Percentiles rank a stretch among this genome's conserved stretches.
Evolutionary conservation across 1,140 invertebrate species (phyloP).

Genomic region (Protaetia brevitarsis): DNA sequence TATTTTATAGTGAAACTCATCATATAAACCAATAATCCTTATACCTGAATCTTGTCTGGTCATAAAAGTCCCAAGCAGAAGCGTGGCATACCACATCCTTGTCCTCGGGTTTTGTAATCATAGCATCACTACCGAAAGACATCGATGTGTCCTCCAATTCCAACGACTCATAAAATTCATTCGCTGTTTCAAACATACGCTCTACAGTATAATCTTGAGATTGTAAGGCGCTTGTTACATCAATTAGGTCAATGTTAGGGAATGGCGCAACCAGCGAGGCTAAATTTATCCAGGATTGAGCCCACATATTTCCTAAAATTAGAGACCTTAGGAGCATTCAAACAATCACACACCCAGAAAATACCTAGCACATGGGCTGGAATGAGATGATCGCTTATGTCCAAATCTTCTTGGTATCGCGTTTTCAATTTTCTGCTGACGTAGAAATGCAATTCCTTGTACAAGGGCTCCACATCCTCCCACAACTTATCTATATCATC

Average conservation of each 20-base stretch:
- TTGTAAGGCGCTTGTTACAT: constrained; percentile 68
- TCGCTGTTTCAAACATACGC: constrained; percentile 50
- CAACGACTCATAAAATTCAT: constrained; percentile 55
- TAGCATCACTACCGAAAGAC: constrained; percentile 38
- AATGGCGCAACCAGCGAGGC: constrained; percentile 69
- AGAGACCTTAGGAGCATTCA: constrained; percentile 46
- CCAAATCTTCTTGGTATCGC: constrained; percentile 48
- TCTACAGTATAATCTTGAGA: constrained; percentile 53
- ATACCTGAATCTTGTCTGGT: constrained; percentile 62
- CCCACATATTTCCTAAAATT: constrained; percentile 30
- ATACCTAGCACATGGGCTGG: background rate
- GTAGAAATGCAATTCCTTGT: constrained; percentile 63
- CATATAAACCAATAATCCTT: background rate
- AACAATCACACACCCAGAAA: constrained; percentile 30
- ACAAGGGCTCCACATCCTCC: constrained; percentile 57
- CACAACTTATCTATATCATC: constrained; percentile 51
- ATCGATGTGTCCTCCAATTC: constrained; percentile 49
- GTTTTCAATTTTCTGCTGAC: constrained; percentile 56
- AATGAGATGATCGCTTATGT: background rate
- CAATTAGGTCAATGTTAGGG: constrained; percentile 67
- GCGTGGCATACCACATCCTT: constrained; percentile 70
- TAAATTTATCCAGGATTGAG: constrained; percentile 66
- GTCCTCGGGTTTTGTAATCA: constrained; percentile 59
- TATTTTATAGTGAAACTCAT: background rate
- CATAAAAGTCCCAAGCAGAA: constrained; percentile 76